Conservation (phyloP, 2,888 invertebrate species). For the Adineta ricciae region DNA sequence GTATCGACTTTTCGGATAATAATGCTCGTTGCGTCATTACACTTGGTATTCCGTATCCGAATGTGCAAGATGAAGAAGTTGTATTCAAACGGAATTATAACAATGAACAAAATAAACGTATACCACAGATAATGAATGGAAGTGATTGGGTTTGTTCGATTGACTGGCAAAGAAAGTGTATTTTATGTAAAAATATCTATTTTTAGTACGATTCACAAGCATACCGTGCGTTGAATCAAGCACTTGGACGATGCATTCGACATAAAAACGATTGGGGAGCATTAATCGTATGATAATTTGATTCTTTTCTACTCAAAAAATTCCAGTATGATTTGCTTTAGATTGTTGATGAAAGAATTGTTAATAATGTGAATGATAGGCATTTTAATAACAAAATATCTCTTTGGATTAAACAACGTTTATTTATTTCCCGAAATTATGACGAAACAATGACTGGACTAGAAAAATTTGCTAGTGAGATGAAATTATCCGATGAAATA, state of each 20-base stretch:
- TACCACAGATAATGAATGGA: slow-evolving; percentile 26
- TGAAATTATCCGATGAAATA: not conserved
- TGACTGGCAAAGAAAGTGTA: slow-evolving; percentile 53
- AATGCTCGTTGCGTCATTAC: slow-evolving; percentile 66
- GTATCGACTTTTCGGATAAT: slow-evolving; percentile 69
- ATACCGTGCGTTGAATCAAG: slow-evolving; percentile 69
- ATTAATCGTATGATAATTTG: slow-evolving; percentile 54
- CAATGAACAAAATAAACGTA: slow-evolving; percentile 46
- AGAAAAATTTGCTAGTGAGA: not conserved
- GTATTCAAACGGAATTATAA: slow-evolving; percentile 64
- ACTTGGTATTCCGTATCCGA: slow-evolving; percentile 66
- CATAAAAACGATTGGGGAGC: slow-evolving; percentile 72
- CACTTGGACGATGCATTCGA: slow-evolving; percentile 68
- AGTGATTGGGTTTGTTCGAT: slow-evolving; percentile 36
- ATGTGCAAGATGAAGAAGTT: slow-evolving; percentile 59
- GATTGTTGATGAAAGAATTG: slow-evolving; percentile 14
- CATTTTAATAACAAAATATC: slow-evolving; percentile 5
- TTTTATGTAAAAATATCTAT: slow-evolving; percentile 51
- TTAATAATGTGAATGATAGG: not conserved
- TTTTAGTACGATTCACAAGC: slow-evolving; percentile 65
- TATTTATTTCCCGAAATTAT: not conserved
- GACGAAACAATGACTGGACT: not conserved
- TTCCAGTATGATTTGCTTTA: not conserved
- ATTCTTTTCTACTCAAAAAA: not conserved
- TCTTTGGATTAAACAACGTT: not conserved